Percentiles rank a stretch among this genome's conserved stretches.
Evolutionary conservation across 2,113 vertebrate genomes (phyloP).

Genomic region (Pteronura brasiliensis): DNA sequence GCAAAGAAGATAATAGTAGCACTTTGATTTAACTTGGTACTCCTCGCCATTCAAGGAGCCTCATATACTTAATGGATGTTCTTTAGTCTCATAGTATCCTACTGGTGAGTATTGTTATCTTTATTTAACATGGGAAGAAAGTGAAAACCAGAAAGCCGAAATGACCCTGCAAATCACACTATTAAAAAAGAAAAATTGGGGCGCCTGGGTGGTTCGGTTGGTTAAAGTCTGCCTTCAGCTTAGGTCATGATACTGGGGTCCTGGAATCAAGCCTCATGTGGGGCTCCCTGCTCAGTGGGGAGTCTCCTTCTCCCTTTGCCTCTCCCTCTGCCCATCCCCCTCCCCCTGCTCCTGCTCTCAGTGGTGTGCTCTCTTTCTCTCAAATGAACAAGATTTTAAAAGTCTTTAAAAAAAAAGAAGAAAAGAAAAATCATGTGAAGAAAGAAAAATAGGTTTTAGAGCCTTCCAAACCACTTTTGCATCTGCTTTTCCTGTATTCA

Average conservation of each 20-base stretch:
- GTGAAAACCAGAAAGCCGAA: not conserved
- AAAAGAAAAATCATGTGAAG: not conserved
- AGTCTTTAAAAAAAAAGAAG: not conserved
- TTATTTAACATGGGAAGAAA: conserved; percentile 24
- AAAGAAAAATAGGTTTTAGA: conserved; percentile 6
- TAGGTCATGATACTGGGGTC: not conserved
- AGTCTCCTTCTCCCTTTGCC: not conserved
- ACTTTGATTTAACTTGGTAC: conserved; percentile 9
- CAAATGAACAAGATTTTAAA: not conserved
- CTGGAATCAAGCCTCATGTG: not conserved
- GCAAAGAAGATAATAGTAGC: not conserved
- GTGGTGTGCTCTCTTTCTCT: not conserved
- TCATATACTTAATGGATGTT: not conserved
- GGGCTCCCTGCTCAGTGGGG: not conserved
- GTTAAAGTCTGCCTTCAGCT: not conserved
- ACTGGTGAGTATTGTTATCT: not conserved
- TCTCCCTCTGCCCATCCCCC: not conserved
- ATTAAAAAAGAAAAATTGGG: not conserved
- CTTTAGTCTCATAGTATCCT: not conserved
- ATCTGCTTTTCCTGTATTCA: not conserved
- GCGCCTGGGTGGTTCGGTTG: not conserved
- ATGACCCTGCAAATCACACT: not conserved
- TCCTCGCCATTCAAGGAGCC: not conserved
- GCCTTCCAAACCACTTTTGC: not conserved
- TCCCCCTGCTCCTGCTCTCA: not conserved